Conservation (phyloP, 2,797 vertebrate genomes). For the Scomberomorus guttatus region DNA sequence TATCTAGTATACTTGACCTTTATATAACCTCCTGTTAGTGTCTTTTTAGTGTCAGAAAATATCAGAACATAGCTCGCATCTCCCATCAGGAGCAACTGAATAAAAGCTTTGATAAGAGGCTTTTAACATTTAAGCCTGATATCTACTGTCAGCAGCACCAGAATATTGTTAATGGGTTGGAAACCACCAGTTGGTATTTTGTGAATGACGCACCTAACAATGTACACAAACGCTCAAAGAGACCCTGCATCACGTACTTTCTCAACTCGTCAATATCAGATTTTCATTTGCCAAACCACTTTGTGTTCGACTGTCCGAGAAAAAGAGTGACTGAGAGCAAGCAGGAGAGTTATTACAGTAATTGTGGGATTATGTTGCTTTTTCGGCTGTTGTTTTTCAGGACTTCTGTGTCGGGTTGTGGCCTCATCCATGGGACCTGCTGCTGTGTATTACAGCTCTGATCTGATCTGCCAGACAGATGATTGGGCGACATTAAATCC, state of each 20-base stretch:
- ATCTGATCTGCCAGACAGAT: constrained; percentile 75
- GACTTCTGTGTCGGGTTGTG: constrained; percentile 45
- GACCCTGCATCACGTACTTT: constrained; percentile 11
- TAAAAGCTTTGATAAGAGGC: constrained; percentile 32
- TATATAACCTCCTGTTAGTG: neutral
- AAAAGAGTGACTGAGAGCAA: constrained; percentile 10
- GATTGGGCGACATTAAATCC: constrained; percentile 77
- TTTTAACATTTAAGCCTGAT: constrained; percentile 13
- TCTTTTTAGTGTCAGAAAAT: neutral
- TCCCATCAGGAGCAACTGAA: constrained; percentile 5
- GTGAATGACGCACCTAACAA: constrained; percentile 53
- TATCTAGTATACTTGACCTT: neutral
- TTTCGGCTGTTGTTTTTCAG: constrained; percentile 68
- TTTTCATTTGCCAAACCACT: constrained; percentile 47
- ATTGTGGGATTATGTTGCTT: constrained; percentile 76
- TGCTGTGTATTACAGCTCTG: constrained; percentile 75
- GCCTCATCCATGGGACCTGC: constrained; percentile 60
- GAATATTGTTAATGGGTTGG: constrained; percentile 5
- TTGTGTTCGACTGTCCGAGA: constrained; percentile 3
- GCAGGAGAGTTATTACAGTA: constrained; percentile 69
- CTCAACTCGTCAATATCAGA: constrained; percentile 34
- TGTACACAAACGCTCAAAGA: constrained; percentile 37
- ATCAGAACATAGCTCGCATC: neutral
- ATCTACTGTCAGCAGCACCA: constrained; percentile 28
- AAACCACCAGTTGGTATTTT: constrained; percentile 48